Evolutionary conservation across 2,888 invertebrate species (phyloP).

Genomic region (Brachycybe producta): DNA sequence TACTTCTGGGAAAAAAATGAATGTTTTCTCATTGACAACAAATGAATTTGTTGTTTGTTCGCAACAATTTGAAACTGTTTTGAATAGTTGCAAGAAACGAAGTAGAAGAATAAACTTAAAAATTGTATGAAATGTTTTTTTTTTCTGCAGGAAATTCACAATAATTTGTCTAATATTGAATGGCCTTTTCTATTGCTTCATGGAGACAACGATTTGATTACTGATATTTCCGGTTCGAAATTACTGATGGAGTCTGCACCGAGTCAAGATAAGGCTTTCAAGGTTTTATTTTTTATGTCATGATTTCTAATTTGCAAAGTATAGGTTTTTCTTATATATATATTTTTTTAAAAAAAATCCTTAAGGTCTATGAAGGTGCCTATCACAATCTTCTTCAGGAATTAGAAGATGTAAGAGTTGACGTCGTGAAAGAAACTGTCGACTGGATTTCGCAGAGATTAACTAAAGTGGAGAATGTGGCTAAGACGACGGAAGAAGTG

Average conservation of each 20-base stretch:
- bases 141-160: slow-evolving; percentile 18
- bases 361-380: slow-evolving; percentile 14
- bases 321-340: neutral
- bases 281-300: slow-evolving; percentile 1
- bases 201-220: slow-evolving; percentile 14
- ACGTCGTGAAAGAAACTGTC: slow-evolving; percentile 1
- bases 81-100: too few species aligned
- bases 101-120: too few species aligned
- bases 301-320: too few species aligned
- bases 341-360: neutral
- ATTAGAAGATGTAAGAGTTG: slow-evolving; percentile 10
- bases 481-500: neutral
- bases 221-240: slow-evolving; percentile 14
- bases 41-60: too few species aligned
- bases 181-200: slow-evolving; percentile 18
- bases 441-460: slow-evolving; percentile 3
- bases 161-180: slow-evolving; percentile 13
- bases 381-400: slow-evolving; percentile 13
- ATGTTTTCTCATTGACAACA: too few species aligned
- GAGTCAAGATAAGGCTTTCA: slow-evolving; percentile 17
- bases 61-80: too few species aligned
- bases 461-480: neutral
- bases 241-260: slow-evolving; percentile 5
- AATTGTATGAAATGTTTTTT: too few species aligned
- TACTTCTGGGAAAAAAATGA: too few species aligned